Conservation (phyloP, 2,113 vertebrate genomes). For the Falco punctatus region DNA sequence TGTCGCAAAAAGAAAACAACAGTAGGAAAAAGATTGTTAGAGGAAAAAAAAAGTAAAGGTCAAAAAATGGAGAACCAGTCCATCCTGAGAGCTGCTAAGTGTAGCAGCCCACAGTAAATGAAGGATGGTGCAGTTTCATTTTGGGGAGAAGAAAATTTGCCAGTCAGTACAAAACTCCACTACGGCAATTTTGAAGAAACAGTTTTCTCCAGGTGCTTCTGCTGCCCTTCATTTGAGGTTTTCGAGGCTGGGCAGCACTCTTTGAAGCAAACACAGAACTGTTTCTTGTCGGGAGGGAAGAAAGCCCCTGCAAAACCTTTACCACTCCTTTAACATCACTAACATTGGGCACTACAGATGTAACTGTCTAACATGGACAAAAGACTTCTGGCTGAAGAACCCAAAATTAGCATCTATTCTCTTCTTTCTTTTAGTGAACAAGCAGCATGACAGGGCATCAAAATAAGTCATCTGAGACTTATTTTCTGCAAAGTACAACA, state of each 20-base stretch:
- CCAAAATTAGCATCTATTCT: not conserved
- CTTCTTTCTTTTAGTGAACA: not conserved
- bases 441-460: not conserved
- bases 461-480: not conserved
- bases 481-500: not conserved
- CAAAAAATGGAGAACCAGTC: not conserved
- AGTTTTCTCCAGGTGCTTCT: not conserved
- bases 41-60: not conserved
- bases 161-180: not conserved
- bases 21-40: not conserved
- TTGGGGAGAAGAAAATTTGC: not conserved
- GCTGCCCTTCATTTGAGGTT: not conserved
- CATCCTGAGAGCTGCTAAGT: not conserved
- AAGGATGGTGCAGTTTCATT: not conserved
- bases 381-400: not conserved
- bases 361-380: not conserved
- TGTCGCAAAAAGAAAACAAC: not conserved
- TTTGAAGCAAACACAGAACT: not conserved
- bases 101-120: not conserved
- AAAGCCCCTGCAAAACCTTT: not conserved
- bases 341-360: not conserved
- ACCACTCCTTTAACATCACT: not conserved
- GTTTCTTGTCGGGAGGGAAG: not conserved
- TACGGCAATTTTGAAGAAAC: not conserved
- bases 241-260: not conserved